These are phyloP conservation scores for Oryctolagus cuniculus DNA, from an alignment of 2,113 vertebrate genomes.

Conservation along the genomic window DNA sequence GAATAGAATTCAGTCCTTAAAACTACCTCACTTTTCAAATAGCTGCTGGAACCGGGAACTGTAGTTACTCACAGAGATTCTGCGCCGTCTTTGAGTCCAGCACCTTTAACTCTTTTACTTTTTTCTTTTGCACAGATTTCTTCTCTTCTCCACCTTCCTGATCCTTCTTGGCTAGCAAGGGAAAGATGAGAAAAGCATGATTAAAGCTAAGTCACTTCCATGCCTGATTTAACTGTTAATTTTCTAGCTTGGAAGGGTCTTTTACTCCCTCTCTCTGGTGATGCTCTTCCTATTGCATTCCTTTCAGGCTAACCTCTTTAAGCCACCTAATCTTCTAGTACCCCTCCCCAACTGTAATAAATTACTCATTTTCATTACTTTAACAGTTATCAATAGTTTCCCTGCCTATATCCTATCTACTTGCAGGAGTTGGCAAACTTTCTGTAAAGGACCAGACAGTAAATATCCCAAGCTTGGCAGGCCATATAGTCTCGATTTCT, in stretches of 20 bases:
- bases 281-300: not conserved
- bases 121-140: constrained; percentile 92
- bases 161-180: constrained; percentile 90
- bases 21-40: constrained; percentile 46
- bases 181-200: constrained; percentile 41
- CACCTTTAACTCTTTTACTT: constrained; percentile 93
- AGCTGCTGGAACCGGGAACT: not conserved
- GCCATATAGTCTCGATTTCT: not conserved
- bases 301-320: constrained; percentile 26
- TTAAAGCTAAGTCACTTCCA: not conserved
- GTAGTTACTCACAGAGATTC: constrained; percentile 91
- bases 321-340: not conserved
- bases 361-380: constrained; percentile 44
- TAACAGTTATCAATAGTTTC: constrained; percentile 40
- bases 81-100: constrained; percentile 91
- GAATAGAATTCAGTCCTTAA: constrained; percentile 42
- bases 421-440: constrained; percentile 1
- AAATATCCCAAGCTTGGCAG: constrained; percentile 32
- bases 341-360: not conserved
- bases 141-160: constrained; percentile 89
- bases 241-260: not conserved
- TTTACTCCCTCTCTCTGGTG: not conserved
- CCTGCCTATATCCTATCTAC: constrained; percentile 4
- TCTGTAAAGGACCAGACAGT: not conserved
- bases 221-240: not conserved